phyloP scores from a whole-genome alignment of 2,888 invertebrate species.

The Brachylomia viminalis region DNA sequence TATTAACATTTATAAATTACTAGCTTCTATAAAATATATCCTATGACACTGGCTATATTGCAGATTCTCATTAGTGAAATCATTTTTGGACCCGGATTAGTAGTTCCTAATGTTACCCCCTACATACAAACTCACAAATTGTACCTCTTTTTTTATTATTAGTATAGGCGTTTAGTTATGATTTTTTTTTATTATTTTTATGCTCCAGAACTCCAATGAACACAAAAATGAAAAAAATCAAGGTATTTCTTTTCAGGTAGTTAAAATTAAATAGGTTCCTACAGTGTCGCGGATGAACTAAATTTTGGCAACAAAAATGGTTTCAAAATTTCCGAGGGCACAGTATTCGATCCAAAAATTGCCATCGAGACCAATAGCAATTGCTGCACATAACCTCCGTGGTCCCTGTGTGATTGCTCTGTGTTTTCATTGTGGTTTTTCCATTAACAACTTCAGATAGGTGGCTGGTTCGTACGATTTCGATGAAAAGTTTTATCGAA shows the following conservation, averaged over 20 bases:
- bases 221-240: background rate
- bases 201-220: too few species aligned
- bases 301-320: conserved; percentile 37
- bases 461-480: conserved; percentile 8
- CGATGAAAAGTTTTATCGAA: conserved; percentile 41
- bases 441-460: conserved; percentile 39
- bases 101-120: background rate
- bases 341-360: conserved; percentile 39
- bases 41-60: background rate
- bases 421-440: conserved; percentile 38
- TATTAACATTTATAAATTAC: background rate
- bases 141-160: background rate
- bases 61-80: background rate
- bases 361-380: conserved; percentile 44
- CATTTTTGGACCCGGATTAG: background rate
- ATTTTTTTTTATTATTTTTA: background rate
- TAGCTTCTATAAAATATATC: background rate
- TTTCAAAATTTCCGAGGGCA: conserved; percentile 15
- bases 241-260: background rate
- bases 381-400: conserved; percentile 23
- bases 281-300: background rate
- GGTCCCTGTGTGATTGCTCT: conserved; percentile 52
- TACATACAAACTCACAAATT: background rate
- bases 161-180: background rate
- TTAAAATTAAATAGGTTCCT: background rate